Percentiles rank a stretch among this genome's conserved stretches.
Conservation (phyloP, 1,140 invertebrate genomes). For the Carposina sasakii region DNA sequence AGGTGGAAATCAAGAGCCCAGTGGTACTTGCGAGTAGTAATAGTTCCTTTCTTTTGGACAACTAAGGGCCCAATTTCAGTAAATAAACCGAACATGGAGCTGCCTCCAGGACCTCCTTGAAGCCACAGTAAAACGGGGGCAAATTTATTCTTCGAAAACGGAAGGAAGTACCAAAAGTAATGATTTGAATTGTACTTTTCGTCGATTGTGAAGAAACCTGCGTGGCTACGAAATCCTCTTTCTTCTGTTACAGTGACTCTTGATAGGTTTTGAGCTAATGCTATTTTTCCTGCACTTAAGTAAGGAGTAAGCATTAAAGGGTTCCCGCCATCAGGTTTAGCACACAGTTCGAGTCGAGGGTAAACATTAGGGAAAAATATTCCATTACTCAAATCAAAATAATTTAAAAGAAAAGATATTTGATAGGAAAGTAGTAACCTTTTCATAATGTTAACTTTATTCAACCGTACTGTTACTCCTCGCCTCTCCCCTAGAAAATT, state of each 20-base stretch:
- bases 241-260: slow-evolving; percentile 42
- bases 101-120: slow-evolving; percentile 82
- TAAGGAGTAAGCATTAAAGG: slow-evolving; percentile 79
- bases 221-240: slow-evolving; percentile 64
- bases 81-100: slow-evolving; percentile 73
- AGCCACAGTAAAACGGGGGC: slow-evolving; percentile 82
- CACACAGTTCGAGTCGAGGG: slow-evolving; percentile 43
- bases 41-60: slow-evolving; percentile 46
- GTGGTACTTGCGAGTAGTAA: slow-evolving; percentile 74
- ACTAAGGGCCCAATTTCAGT: slow-evolving; percentile 71
- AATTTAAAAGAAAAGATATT: slow-evolving; percentile 10
- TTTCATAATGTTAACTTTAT: no score
- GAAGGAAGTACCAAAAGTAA: slow-evolving; percentile 87
- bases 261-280: slow-evolving; percentile 49
- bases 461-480: no score
- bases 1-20: slow-evolving; percentile 83
- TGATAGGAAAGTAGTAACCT: no score
- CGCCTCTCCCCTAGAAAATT: no score
- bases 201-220: slow-evolving; percentile 83
- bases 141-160: slow-evolving; percentile 58
- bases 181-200: slow-evolving; percentile 78
- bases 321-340: slow-evolving; percentile 57
- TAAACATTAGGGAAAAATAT: slow-evolving; percentile 47
- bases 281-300: slow-evolving; percentile 72
- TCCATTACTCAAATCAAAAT: slow-evolving; percentile 19